Evolutionary conservation across 2,888 invertebrate genomes (phyloP).

Genomic region (Sinodicranocentrus sp.): DNA sequence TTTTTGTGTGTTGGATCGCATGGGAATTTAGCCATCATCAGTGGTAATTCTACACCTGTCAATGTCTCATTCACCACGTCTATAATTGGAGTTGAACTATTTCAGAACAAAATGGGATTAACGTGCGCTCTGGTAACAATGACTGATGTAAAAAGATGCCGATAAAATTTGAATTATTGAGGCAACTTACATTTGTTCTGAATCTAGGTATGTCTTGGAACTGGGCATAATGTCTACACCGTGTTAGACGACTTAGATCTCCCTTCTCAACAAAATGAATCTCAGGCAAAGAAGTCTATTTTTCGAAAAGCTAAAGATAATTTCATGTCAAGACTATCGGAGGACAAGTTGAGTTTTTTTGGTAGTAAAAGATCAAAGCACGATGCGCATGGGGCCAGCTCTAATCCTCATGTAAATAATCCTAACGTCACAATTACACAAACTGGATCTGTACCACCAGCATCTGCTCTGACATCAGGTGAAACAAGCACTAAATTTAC

Average conservation of each 20-base stretch:
- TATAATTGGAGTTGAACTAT: conserved; percentile 72
- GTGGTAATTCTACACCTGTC: conserved; percentile 70
- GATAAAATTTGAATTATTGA: background rate
- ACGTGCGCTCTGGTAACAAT: conserved; percentile 74
- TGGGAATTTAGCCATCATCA: conserved; percentile 73
- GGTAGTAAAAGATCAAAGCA: conserved; percentile 67
- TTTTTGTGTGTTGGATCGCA: conserved; percentile 73
- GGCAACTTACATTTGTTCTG: conserved; percentile 47
- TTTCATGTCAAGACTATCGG: conserved; percentile 73
- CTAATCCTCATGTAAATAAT: conserved; percentile 22
- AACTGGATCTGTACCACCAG: conserved; percentile 27
- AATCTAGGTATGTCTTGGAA: conserved; percentile 70
- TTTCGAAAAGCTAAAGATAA: conserved; percentile 76
- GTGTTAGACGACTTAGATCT: conserved; percentile 74
- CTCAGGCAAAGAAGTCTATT: conserved; percentile 74
- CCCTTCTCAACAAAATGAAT: conserved; percentile 71
- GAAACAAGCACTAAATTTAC: conserved; percentile 31
- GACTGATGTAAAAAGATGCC: conserved; percentile 11
- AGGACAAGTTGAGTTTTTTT: conserved; percentile 73
- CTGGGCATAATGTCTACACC: conserved; percentile 74
- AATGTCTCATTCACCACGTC: conserved; percentile 72
- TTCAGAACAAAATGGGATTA: conserved; percentile 72
- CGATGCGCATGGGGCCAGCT: conserved; percentile 20
- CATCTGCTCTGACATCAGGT: conserved; percentile 19
- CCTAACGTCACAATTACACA: conserved; percentile 50